Evolutionary conservation across 2,113 vertebrate species (phyloP).

Genomic region (Sinocyclocheilus grahami): DNA sequence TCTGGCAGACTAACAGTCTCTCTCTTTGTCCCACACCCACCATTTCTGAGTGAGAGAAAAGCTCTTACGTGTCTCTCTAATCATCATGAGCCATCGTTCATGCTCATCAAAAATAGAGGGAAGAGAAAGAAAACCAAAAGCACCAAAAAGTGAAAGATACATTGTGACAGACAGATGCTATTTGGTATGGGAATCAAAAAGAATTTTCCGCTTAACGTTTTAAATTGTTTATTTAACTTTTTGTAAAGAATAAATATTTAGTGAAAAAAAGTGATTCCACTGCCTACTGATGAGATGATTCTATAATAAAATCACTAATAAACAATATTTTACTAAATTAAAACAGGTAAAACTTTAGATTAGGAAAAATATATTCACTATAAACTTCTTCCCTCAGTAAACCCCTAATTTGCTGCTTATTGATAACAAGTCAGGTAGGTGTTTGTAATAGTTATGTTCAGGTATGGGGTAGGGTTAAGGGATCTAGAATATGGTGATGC

Average conservation of each 20-base stretch:
- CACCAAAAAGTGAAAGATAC: neutral
- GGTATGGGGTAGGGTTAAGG: too few relatives aligned
- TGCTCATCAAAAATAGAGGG: neutral
- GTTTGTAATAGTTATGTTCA: neutral
- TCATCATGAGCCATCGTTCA: neutral
- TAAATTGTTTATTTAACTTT: neutral
- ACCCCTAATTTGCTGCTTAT: neutral
- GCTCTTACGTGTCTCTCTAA: conserved; percentile 22
- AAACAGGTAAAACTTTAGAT: neutral
- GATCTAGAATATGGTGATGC: too few relatives aligned
- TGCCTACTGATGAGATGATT: neutral
- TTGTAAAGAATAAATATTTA: neutral
- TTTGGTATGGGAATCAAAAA: neutral
- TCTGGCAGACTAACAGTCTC: conserved; percentile 39
- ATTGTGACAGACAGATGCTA: neutral
- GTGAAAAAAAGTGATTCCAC: neutral
- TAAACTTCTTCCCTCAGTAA: neutral
- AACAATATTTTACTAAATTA: neutral
- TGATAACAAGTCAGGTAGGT: neutral
- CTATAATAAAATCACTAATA: neutral
- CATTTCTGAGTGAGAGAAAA: conserved; percentile 21
- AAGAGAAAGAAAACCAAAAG: neutral
- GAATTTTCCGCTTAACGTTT: neutral
- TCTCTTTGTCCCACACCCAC: conserved; percentile 17
- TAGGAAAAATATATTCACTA: neutral